Evolutionary conservation across 2,888 invertebrate species (phyloP), one percentile per base, ranked within the genome.

Genomic region (Dasypogon diadema): DNA sequence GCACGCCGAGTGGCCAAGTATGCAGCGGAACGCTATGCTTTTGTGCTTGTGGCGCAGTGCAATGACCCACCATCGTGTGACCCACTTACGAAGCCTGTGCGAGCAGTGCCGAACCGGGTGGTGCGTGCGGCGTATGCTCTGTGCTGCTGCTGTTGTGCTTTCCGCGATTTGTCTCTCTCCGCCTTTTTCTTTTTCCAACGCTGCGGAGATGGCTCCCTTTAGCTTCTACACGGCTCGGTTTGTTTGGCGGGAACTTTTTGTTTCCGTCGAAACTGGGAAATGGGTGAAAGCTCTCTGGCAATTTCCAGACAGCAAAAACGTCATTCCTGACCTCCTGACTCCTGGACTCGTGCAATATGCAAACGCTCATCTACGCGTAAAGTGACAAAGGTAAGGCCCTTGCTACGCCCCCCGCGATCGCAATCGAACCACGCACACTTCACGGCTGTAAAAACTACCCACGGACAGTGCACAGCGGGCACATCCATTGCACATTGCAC

Each of bases 41-140:
- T 73, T 70, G 78, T 51, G 54, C 21, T 34, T 74, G 73, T 56
- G 68, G 65, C 30, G 78, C 78, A 84, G 86, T 86, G 86, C 86
- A 86, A 82, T 86, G 86, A 86, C 85, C 86, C 84, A 83, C 82
- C 85, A 83, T 84, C 85, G 84, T 81, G 82, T 86, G 86, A 86
- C 86, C 86, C 84, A 86, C 86, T 86, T 86, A 86, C 85, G 85
- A 85, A 83, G 85, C 81, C 60, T 42, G 81, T 80, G 80, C 83
- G 83, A 82, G 51, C 22, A n/a, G 21, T 46, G 22, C 2, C 24
- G 42, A 60, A 60, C 58, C 74, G 74, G 51, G 42, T 46, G 26
- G 12, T 65, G 12, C 16, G 6, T 14, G 60, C 22, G 2, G 14
- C 16, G 26, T 30, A 18, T 55, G 51, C 21, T 73, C 42, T 73